These are phyloP conservation scores for Aspidiotus rigidus DNA, from an alignment of 2,888 invertebrate genomes.

Conservation along the genomic window DNA sequence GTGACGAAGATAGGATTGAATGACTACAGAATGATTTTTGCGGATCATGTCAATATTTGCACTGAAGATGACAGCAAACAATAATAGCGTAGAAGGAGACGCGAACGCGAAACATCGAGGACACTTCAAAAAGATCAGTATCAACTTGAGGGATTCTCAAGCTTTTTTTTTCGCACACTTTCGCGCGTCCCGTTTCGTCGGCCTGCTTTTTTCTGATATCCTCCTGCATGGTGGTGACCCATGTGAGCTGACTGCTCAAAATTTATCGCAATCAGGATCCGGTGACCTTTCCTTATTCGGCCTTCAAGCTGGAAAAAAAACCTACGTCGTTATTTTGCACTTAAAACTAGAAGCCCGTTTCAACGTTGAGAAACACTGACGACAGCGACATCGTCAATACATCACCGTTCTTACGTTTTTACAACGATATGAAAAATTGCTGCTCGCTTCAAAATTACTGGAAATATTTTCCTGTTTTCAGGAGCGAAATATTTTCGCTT, in stretches of 20 bases:
- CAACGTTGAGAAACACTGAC: not conserved
- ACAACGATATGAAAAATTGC: constrained; percentile 27
- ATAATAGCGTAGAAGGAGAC: constrained; percentile 25
- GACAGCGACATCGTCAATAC: constrained; percentile 9
- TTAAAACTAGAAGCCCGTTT: not conserved
- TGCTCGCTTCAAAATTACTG: constrained; percentile 21
- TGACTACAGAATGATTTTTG: constrained; percentile 23
- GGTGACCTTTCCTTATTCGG: too few species aligned
- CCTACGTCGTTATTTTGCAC: not conserved
- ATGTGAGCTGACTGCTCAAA: not conserved
- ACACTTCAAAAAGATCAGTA: constrained; percentile 23
- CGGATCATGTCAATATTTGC: constrained; percentile 29
- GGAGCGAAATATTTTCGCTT: too few species aligned
- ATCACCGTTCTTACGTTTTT: constrained; percentile 20
- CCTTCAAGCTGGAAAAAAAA: not conserved
- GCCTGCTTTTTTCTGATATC: not conserved
- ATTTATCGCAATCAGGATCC: too few species aligned
- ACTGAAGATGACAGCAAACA: constrained; percentile 29
- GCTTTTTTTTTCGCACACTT: constrained; percentile 11
- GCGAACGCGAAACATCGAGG: constrained; percentile 19
- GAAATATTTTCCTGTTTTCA: not conserved
- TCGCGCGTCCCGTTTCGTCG: constrained; percentile 3
- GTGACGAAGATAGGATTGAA: constrained; percentile 25
- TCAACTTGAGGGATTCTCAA: constrained; percentile 27
- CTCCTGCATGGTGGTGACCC: not conserved